A percentile compares a stretch with the other conserved stretches of the same genome.
Conservation (phyloP, 2,113 vertebrate genomes). For the Laticauda laticaudata region DNA sequence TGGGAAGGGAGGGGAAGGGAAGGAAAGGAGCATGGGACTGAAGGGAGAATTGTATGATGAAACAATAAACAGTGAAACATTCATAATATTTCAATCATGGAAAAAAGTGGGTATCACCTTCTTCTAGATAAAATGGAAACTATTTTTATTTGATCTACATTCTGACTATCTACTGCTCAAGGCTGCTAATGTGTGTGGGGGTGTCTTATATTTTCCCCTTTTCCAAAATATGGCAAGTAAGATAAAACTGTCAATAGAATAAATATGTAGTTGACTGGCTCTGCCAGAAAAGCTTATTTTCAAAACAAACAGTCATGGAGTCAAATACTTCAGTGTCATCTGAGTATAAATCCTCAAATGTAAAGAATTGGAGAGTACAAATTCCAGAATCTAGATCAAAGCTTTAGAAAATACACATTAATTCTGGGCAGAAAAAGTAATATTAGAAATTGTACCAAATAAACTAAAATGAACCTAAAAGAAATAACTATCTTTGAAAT, state of each 20-base stretch:
- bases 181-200: background rate
- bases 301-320: background rate
- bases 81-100: background rate
- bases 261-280: background rate
- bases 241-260: background rate
- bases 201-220: background rate
- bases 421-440: background rate
- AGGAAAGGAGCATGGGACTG: background rate
- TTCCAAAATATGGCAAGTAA: background rate
- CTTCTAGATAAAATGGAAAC: background rate
- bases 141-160: no score
- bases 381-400: background rate
- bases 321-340: background rate
- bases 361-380: background rate
- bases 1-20: background rate
- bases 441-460: background rate
- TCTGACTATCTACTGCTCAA: background rate
- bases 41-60: background rate
- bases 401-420: background rate
- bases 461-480: background rate
- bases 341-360: background rate
- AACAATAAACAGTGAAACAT: background rate
- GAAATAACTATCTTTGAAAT: background rate
- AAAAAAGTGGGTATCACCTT: background rate
- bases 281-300: background rate